Evolutionary conservation across 1,140 invertebrate genomes (phyloP).

Genomic region (Drosophila carrolli): DNA sequence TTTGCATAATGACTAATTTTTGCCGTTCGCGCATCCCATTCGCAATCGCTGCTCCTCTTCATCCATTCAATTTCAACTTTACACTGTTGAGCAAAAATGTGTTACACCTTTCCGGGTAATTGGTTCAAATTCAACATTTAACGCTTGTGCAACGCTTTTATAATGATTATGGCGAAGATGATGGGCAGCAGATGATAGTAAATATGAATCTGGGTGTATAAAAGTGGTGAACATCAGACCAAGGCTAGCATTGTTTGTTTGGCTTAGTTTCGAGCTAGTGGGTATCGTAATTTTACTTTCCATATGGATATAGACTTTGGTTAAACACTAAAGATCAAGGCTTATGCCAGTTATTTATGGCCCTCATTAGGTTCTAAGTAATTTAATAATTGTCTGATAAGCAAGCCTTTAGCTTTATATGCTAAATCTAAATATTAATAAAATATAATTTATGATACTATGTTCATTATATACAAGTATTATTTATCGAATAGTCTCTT

Average conservation of each 20-base stretch:
- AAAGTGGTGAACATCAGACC: constrained; percentile 12
- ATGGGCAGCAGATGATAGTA: constrained; percentile 7
- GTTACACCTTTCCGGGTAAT: constrained; percentile 54
- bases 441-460: no score
- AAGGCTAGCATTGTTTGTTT: constrained; percentile 6
- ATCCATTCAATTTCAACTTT: constrained; percentile 40
- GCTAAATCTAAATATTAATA: no score
- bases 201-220: constrained; percentile 11
- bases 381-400: no score
- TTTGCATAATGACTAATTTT: constrained; percentile 81
- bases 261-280: constrained; percentile 24
- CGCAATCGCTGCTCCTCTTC: constrained; percentile 25
- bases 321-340: not conserved
- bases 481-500: no score
- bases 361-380: no score
- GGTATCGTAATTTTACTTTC: not conserved
- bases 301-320: not conserved
- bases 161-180: constrained; percentile 12
- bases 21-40: constrained; percentile 37
- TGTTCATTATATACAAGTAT: no score
- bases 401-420: no score
- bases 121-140: constrained; percentile 37
- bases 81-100: constrained; percentile 49
- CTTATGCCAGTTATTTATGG: no score
- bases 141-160: constrained; percentile 41